These are phyloP conservation scores for Gastracanthus pulcherrimus DNA, from an alignment of 2,888 invertebrate species.

Conservation along the genomic window DNA sequence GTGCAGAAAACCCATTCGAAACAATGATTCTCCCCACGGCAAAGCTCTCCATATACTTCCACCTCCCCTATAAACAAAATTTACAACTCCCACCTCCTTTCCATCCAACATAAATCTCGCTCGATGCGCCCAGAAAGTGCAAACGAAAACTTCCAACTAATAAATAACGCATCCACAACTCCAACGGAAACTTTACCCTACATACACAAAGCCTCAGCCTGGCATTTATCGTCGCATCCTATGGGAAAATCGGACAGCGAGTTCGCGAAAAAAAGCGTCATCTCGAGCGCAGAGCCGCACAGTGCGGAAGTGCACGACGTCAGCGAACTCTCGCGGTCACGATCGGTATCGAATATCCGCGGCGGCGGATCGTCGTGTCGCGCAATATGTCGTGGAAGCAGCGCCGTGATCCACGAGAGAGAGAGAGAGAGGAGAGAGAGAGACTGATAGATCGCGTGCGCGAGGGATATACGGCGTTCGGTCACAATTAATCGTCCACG, in stretches of 20 bases:
- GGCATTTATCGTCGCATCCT: no score
- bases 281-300: not conserved
- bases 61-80: no score
- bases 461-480: not conserved
- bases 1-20: no score
- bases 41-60: no score
- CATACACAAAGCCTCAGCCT: no score
- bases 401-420: constrained; percentile 9
- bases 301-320: constrained; percentile 59
- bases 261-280: not conserved
- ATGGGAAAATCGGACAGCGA: constrained; percentile 32
- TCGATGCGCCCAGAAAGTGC: not conserved
- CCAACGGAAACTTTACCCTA: not conserved
- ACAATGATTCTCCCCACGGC: not conserved
- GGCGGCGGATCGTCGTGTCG: constrained; percentile 62
- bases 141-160: not conserved
- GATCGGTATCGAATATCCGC: constrained; percentile 63
- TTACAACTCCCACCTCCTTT: not conserved
- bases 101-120: not conserved
- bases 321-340: no score
- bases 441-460: constrained; percentile 23
- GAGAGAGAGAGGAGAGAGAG: constrained; percentile 17
- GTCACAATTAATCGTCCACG: constrained; percentile 41
- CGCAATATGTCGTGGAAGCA: constrained; percentile 58
- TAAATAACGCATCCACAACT: constrained; percentile 16